These are phyloP conservation scores for Pogonognathellus flavescens DNA, from an alignment of 1,140 invertebrate species.

Conservation along the genomic window DNA sequence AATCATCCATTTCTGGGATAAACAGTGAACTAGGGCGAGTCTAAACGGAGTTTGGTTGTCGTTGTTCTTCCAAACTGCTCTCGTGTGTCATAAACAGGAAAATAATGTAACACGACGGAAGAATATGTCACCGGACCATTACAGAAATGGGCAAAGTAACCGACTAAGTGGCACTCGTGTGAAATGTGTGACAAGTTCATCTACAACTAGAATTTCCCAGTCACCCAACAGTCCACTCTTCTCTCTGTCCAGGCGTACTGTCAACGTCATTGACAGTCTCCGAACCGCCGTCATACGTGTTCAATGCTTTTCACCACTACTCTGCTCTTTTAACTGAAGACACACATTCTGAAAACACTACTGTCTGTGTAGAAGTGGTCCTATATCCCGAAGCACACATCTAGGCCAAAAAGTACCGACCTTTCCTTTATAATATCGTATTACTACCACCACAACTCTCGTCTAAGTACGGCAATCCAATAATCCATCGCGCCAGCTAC, in stretches of 20 bases:
- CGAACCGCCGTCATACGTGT: constrained; percentile 17
- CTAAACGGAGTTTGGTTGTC: constrained; percentile 35
- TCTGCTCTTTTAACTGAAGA: background rate
- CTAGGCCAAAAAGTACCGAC: background rate
- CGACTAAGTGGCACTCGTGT: constrained; percentile 49
- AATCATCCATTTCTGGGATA: too few relatives aligned
- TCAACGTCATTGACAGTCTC: constrained; percentile 31
- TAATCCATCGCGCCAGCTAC: too few relatives aligned
- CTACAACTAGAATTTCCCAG: constrained; percentile 37
- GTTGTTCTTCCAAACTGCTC: constrained; percentile 44
- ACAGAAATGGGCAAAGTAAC: constrained; percentile 46
- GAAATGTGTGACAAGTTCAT: constrained; percentile 50
- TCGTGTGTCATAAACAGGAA: constrained; percentile 48
- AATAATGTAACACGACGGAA: constrained; percentile 50
- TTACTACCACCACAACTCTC: background rate
- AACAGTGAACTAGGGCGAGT: background rate
- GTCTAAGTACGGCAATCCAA: background rate
- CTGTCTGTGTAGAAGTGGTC: background rate
- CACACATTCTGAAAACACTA: background rate
- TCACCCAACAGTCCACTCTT: constrained; percentile 29
- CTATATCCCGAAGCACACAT: background rate
- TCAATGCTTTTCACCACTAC: background rate
- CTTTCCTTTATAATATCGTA: too few relatives aligned
- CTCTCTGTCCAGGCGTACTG: constrained; percentile 1
- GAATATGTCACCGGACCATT: constrained; percentile 44